Evolutionary conservation across 2,113 vertebrate genomes (phyloP).

Genomic region (Brachypteracias leptosomus): DNA sequence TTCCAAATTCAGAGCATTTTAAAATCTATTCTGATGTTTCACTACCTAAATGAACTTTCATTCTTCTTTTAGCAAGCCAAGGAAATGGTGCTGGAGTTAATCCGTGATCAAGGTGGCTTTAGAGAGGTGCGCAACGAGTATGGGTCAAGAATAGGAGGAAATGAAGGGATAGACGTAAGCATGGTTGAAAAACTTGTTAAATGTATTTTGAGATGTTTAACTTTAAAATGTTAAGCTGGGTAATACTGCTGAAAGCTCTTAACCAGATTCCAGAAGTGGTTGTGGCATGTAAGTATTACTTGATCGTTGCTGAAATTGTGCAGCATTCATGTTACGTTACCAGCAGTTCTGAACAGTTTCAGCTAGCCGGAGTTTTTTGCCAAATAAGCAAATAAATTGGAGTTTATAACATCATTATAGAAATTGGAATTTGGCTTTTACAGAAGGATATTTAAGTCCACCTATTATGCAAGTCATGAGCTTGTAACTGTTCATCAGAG

Average conservation of each 20-base stretch:
- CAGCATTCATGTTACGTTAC: not conserved
- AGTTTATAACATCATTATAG: not conserved
- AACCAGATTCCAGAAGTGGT: not conserved
- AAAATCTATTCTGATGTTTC: not conserved
- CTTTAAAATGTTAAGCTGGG: not conserved
- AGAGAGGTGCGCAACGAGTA: slow-evolving; percentile 97
- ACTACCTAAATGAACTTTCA: not conserved
- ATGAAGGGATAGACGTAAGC: slow-evolving; percentile 93
- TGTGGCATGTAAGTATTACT: not conserved
- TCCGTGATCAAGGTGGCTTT: slow-evolving; percentile 96
- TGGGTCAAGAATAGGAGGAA: slow-evolving; percentile 90
- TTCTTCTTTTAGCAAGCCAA: slow-evolving; percentile 91
- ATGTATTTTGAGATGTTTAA: slow-evolving; percentile 47
- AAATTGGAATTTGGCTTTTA: not conserved
- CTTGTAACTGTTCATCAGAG: not conserved
- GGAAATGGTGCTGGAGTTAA: slow-evolving; percentile 99
- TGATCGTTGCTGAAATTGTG: not conserved
- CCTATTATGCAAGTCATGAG: not conserved
- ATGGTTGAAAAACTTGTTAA: slow-evolving; percentile 58
- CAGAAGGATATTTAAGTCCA: not conserved
- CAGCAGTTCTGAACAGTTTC: not conserved
- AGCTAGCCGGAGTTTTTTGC: not conserved
- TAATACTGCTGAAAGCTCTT: not conserved
- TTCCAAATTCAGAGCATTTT: not conserved
- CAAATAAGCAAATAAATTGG: not conserved